Evolutionary conservation across 2,888 invertebrate species (phyloP).

Genomic region (Carpatolechia fugitivella): DNA sequence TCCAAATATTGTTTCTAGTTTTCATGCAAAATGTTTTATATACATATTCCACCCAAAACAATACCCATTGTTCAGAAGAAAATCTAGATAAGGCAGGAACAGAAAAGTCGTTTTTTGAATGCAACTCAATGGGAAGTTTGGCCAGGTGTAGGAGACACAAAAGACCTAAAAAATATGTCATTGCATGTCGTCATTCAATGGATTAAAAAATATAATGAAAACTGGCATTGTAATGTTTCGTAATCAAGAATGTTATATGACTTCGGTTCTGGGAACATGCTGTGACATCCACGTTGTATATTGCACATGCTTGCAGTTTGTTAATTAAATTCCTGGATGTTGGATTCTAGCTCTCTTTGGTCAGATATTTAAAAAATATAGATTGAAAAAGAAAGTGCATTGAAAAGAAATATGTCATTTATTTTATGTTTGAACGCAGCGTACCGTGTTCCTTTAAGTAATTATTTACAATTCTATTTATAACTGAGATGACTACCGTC

Average conservation of each 20-base stretch:
- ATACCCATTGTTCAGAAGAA: conserved; percentile 57
- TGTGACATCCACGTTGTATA: not conserved
- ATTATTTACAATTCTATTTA: too few species aligned
- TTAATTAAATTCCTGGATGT: not conserved
- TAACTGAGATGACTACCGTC: too few species aligned
- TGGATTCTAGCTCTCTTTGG: too few species aligned
- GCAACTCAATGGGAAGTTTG: conserved; percentile 3
- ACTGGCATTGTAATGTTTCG: not conserved
- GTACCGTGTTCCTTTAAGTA: too few species aligned
- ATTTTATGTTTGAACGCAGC: too few species aligned
- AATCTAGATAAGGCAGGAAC: conserved; percentile 41
- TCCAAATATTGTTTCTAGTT: conserved; percentile 38
- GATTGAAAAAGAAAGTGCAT: too few species aligned
- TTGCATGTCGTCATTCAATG: not conserved
- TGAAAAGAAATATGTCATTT: too few species aligned
- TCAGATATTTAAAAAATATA: too few species aligned
- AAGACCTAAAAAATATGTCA: conserved; percentile 1
- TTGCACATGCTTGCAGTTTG: not conserved
- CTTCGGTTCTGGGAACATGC: not conserved
- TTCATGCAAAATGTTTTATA: conserved; percentile 54
- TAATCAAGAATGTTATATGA: not conserved
- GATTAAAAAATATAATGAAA: not conserved
- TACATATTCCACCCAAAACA: conserved; percentile 53
- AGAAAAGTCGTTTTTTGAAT: conserved; percentile 22
- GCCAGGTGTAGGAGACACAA: conserved; percentile 13